Base-by-base conservation (phyloP, 2,888 invertebrate species). In the Reticulitermes lucifugus region DNA sequence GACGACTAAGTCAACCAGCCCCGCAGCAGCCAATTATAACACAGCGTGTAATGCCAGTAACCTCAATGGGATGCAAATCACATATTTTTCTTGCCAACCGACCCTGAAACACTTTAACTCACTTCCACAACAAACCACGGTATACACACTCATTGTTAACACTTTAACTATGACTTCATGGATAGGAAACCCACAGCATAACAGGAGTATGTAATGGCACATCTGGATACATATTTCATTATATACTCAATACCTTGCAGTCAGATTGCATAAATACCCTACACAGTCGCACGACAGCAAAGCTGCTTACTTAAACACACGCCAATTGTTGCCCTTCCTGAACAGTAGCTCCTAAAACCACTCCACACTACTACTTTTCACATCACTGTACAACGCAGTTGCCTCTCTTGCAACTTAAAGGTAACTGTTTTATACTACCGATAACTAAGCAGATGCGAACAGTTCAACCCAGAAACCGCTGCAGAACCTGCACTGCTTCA, bases 1-100 rank as follows among this genome's bases (percentile, higher is more conserved):
- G 80, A 70, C 55, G 81, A 25, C 59, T 35, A 81, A 60, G 81
- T 60, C 60, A 81, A 41, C 59, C 80, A 59, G 60, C 14, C 22
- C 35, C 55, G 21, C 46, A 51, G 79, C 70, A 70, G 70, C 25
- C 70, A 70, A 70, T 25, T 21, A 41, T 22, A 65, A n/a, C 65
- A 65, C 65, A 25, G 9, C 25, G 65, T 25, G 25, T n/a, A 10
- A 25, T n/a, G n/a, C 4, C 65, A 25, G 9, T n/a, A 25, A 3
- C 6, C 60, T 60, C 21, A n/a, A 60, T 7, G 21, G 18, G 14
- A 25, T 10, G 65, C 6, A 65, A 25, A 65, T 41, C 6, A 73
- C 73, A 73, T 41, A 73, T 35, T 70, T 29, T 25, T 70, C 9
- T 9, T 29, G 29, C 29, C 70, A n/a, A 18, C 73, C 5, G n/a